Percentiles rank a stretch among this genome's conserved stretches.
Evolutionary conservation across 1,140 invertebrate genomes (phyloP).

Genomic region (Periplaneta americana): DNA sequence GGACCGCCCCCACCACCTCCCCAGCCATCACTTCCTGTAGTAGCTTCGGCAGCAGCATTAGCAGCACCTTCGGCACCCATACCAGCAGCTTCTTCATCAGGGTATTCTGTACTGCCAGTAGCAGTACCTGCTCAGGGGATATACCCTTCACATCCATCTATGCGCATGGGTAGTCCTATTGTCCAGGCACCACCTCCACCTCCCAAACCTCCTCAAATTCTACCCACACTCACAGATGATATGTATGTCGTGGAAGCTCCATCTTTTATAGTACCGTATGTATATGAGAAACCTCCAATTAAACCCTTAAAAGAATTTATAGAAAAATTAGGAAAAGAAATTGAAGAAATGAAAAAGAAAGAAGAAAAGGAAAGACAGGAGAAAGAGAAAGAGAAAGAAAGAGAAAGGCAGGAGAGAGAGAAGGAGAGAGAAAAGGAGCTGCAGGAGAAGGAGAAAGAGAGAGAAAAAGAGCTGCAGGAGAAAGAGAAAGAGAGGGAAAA

Average conservation of each 20-base stretch:
- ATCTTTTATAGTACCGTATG: constrained; percentile 86
- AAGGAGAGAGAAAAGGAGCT: constrained; percentile 2
- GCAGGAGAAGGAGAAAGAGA: neutral
- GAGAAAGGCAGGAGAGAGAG: neutral
- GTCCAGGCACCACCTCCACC: constrained; percentile 33
- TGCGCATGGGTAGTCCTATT: constrained; percentile 24
- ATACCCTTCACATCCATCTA: constrained; percentile 41
- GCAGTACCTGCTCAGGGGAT: constrained; percentile 47
- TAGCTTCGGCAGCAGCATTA: constrained; percentile 14
- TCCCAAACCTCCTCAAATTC: constrained; percentile 44
- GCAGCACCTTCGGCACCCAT: constrained; percentile 12
- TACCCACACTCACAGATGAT: constrained; percentile 78
- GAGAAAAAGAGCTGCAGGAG: neutral
- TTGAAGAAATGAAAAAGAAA: constrained; percentile 25
- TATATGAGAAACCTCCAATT: constrained; percentile 82
- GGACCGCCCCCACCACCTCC: constrained; percentile 24
- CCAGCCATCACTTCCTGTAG: constrained; percentile 25
- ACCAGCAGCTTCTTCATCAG: constrained; percentile 7
- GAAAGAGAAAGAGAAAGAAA: constrained; percentile 30
- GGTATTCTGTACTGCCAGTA: constrained; percentile 24
- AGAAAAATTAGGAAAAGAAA: constrained; percentile 55
- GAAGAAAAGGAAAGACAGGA: constrained; percentile 23
- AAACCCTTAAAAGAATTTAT: constrained; percentile 73
- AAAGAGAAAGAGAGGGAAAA: neutral
- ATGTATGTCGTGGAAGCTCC: constrained; percentile 88